phyloP scores from a whole-genome alignment of 2,888 invertebrate genomes.

The Pogonocherus hispidulus region DNA sequence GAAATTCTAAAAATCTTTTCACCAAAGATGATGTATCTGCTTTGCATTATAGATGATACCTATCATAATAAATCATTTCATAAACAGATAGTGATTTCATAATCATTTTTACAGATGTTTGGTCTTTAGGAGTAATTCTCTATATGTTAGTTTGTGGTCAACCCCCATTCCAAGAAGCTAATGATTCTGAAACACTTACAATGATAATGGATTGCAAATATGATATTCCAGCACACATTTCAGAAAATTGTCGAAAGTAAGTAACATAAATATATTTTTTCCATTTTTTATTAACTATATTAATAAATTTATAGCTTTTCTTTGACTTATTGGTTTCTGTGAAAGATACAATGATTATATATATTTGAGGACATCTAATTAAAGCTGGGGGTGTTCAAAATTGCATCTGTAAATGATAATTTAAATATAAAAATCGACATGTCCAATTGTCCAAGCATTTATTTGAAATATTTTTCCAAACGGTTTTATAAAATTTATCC shows the following conservation, averaged over 20 bases:
- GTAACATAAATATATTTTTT: slow-evolving; percentile 32
- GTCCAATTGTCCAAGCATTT: too few relatives aligned
- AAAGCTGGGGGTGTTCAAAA: too few relatives aligned
- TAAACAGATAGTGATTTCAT: too few relatives aligned
- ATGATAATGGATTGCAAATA: slow-evolving; percentile 99
- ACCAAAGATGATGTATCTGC: too few relatives aligned
- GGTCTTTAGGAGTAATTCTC: slow-evolving; percentile 98
- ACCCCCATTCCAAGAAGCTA: slow-evolving; percentile 98
- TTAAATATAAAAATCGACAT: too few relatives aligned
- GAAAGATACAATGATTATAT: neutral
- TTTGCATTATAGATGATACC: too few relatives aligned
- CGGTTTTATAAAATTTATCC: too few relatives aligned
- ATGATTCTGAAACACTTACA: slow-evolving; percentile 98
- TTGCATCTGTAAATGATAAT: too few relatives aligned
- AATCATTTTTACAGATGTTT: slow-evolving; percentile 86
- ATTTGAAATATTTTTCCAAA: too few relatives aligned
- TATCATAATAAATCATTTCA: too few relatives aligned
- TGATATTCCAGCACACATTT: slow-evolving; percentile 89
- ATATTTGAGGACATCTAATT: too few relatives aligned
- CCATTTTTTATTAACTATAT: neutral
- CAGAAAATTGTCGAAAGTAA: slow-evolving; percentile 86
- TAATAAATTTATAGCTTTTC: neutral
- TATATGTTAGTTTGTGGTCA: slow-evolving; percentile 99
- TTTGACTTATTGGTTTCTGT: neutral
- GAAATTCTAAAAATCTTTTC: too few relatives aligned